Conservation (phyloP, 2,888 invertebrate species). For the Sclerodermus sp. region DNA sequence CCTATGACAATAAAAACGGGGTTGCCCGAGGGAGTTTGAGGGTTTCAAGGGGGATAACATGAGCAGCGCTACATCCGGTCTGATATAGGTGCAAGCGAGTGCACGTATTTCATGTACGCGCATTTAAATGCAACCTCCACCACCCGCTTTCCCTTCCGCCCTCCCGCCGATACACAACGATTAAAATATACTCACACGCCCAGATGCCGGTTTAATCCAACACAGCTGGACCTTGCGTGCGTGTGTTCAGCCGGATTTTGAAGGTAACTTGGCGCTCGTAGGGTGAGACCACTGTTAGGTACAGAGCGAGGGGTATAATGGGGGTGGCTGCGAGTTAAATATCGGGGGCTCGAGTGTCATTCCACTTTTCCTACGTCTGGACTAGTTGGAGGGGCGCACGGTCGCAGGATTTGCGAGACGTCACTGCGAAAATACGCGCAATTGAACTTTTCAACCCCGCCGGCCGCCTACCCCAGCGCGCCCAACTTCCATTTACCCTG, state of each 20-base stretch:
- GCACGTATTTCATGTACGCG: background rate
- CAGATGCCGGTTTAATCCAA: too few relatives aligned
- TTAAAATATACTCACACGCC: too few relatives aligned
- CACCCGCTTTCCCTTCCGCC: too few relatives aligned
- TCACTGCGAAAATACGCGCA: constrained; percentile 56
- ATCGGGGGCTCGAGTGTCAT: constrained; percentile 34
- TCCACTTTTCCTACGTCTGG: constrained; percentile 31
- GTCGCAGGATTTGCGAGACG: constrained; percentile 52
- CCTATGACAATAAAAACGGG: constrained; percentile 40
- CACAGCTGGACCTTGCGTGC: too few relatives aligned
- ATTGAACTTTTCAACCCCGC: constrained; percentile 56
- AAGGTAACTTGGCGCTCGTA: background rate
- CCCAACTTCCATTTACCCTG: constrained; percentile 34
- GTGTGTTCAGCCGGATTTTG: too few relatives aligned
- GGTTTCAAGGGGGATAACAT: too few relatives aligned
- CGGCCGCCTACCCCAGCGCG: too few relatives aligned
- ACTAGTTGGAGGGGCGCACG: constrained; percentile 23
- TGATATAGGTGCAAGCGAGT: background rate
- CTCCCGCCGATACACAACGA: too few relatives aligned
- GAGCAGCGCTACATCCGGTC: too few relatives aligned
- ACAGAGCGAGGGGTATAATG: constrained; percentile 5
- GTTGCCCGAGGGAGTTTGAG: constrained; percentile 2
- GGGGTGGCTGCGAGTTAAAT: constrained; percentile 22
- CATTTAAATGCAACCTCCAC: too few relatives aligned
- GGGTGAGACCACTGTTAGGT: background rate